Evolutionary conservation across 2,888 invertebrate species (phyloP).

Genomic region (Acleris cristana): DNA sequence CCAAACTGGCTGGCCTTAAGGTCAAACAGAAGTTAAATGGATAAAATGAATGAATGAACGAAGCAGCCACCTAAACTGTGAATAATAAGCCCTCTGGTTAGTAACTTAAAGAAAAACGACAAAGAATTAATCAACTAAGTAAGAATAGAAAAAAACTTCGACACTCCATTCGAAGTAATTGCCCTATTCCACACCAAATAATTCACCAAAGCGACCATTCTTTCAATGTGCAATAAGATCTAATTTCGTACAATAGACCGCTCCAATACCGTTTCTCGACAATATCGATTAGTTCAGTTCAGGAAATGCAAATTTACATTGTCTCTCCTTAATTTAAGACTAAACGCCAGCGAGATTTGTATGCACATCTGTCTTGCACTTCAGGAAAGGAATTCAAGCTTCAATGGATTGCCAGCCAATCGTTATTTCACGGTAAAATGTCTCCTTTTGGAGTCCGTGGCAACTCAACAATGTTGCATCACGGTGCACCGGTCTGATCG

Average conservation of each 20-base stretch:
- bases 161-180: too few relatives aligned
- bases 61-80: too few relatives aligned
- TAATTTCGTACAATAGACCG: not conserved
- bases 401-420: conserved; percentile 15
- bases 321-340: conserved; percentile 32
- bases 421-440: conserved; percentile 7
- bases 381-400: conserved; percentile 2
- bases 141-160: too few relatives aligned
- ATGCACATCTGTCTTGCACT: conserved; percentile 36
- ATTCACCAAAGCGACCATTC: not conserved
- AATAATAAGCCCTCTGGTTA: too few relatives aligned
- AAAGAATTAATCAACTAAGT: not conserved
- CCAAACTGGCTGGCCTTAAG: too few relatives aligned
- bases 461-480: conserved; percentile 21
- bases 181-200: not conserved
- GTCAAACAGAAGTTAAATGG: too few relatives aligned
- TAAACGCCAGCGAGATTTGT: conserved; percentile 27
- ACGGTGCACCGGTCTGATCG: conserved; percentile 6
- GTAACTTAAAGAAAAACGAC: too few relatives aligned
- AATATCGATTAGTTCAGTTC: conserved; percentile 17
- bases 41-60: too few relatives aligned
- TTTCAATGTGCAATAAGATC: not conserved
- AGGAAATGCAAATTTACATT: conserved; percentile 34
- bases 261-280: not conserved
- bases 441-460: conserved; percentile 10